Base-by-base conservation (phyloP, 2,888 invertebrate genomes). In the Pyrrhia umbra region DNA sequence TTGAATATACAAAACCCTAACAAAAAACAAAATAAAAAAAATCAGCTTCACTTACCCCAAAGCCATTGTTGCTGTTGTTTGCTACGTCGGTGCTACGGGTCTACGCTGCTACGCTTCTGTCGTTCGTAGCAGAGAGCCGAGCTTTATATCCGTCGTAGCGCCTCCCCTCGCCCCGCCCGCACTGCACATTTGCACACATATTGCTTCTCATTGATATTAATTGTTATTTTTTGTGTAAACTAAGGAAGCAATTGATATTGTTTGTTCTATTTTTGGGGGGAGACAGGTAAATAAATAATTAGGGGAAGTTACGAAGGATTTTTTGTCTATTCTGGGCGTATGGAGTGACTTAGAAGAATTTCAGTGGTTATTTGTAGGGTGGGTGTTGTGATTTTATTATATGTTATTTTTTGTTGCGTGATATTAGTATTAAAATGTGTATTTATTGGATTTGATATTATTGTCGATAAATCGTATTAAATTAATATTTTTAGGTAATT, bases 141-240 rank as follows among this genome's bases (percentile, higher is more conserved):
- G 79, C 85, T 86, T 93, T 93, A 90, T 92, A 92, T 90, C 76
- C 78, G 30, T n/a, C 64, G 75, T 74, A 67, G 86, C 82, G 66
- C 88, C 81, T 80, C 80, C 77, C 69, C 69, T 83, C 85, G 86
- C 86, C 85, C 90, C 83, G 71, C 81, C 84, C 84, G n/a, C n/a
- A 70, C 71, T 70, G 70, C 70, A 75, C 66, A 79, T 75, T 69
- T 75, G 71, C 80, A 82, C 75, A 80, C 75, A 75, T 74, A 78
- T 81, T 76, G 67, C 56, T 49, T 39, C 67, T 78, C 72, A 84
- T 85, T 80, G 81, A 79, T 76, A 84, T 82, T 83, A 83, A 86
- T 84, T 72, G 82, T 72, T 79, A 79, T 76, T 80, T 79, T 81
- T 81, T 71, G 61, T 62, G 68, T 63, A 70, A 67, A 66, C 68